Conservation (phyloP, 2,797 vertebrate species). For the Acropternis orthonyx region DNA sequence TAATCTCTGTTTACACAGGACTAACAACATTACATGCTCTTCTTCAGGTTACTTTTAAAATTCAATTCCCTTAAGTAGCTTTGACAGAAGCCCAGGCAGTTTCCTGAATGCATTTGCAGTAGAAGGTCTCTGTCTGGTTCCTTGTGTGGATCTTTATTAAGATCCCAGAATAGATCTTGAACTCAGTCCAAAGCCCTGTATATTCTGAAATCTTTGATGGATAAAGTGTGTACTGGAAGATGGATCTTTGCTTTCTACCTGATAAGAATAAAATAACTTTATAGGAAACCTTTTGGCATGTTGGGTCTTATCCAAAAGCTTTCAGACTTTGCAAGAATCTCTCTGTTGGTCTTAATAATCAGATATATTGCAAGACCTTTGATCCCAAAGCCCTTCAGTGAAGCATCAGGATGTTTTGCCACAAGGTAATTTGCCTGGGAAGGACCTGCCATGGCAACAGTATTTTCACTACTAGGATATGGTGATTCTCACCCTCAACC, state of each 20-base stretch:
- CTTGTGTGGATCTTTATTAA: background rate
- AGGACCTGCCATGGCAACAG: background rate
- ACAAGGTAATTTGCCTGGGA: background rate
- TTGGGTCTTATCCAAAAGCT: background rate
- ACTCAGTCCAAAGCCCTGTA: background rate
- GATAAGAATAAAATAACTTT: background rate
- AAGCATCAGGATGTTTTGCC: background rate
- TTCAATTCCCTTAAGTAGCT: slow-evolving; percentile 22
- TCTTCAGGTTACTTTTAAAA: slow-evolving; percentile 44
- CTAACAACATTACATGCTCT: slow-evolving; percentile 26
- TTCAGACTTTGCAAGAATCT: background rate
- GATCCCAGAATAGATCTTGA: slow-evolving; percentile 2
- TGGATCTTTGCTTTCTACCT: background rate
- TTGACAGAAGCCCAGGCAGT: slow-evolving; percentile 11
- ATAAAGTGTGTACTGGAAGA: background rate
- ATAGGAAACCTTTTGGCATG: background rate
- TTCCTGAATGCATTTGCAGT: slow-evolving; percentile 18
- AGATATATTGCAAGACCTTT: background rate
- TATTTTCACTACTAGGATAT: background rate
- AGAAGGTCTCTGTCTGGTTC: background rate
- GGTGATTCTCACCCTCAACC: background rate
- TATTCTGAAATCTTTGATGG: slow-evolving; percentile 3
- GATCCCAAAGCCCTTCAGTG: background rate
- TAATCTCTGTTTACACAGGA: slow-evolving; percentile 25
- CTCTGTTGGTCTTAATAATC: background rate